phyloP scores from a whole-genome alignment of 2,797 vertebrate species.

The Galaxias olidus region DNA sequence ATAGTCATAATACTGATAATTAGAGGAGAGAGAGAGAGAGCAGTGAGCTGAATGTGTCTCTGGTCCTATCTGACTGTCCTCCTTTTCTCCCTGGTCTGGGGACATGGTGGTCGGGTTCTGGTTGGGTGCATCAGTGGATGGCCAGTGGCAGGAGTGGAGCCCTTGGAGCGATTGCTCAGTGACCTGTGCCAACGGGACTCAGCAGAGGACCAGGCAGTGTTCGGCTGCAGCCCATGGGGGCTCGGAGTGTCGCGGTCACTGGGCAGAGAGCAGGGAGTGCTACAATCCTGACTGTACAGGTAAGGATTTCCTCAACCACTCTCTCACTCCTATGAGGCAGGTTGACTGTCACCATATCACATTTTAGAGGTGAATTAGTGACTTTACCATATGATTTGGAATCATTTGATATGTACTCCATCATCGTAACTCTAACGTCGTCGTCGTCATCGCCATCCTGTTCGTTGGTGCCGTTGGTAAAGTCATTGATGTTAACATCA shows the following conservation, averaged over 20 bases:
- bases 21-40: conserved; percentile 42
- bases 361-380: too few relatives aligned
- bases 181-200: conserved; percentile 97
- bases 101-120: conserved; percentile 66
- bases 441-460: too few relatives aligned
- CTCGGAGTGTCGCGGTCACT: conserved; percentile 97
- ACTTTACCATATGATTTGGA: too few relatives aligned
- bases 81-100: conserved; percentile 21
- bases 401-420: too few relatives aligned
- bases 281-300: conserved; percentile 96
- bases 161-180: conserved; percentile 98
- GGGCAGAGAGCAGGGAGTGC: conserved; percentile 98
- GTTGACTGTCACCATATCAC: too few relatives aligned
- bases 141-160: conserved; percentile 99
- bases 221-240: conserved; percentile 94
- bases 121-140: conserved; percentile 86
- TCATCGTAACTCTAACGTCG: too few relatives aligned
- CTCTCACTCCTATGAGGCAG: too few relatives aligned
- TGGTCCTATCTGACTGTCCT: conserved; percentile 42
- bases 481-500: too few relatives aligned
- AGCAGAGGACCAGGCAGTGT: conserved; percentile 95
- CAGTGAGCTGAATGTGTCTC: conserved; percentile 67
- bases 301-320: conserved; percentile 57
- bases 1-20: too few relatives aligned
- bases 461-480: too few relatives aligned